These are phyloP conservation scores for Paraplagusia blochii DNA, from an alignment of 2,113 vertebrate species.

Conservation along the genomic window DNA sequence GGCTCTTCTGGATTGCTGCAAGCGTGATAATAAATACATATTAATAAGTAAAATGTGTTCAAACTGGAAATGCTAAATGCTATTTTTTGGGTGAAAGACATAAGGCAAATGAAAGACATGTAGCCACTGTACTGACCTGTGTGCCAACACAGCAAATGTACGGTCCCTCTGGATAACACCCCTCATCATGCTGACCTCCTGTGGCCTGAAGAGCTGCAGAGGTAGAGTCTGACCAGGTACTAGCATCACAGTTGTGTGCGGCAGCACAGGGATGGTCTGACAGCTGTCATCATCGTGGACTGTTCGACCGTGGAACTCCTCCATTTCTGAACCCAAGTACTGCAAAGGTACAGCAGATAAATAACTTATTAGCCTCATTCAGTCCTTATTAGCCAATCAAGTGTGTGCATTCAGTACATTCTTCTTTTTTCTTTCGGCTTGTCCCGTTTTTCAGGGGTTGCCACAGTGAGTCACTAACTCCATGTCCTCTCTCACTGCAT, in stretches of 20 bases:
- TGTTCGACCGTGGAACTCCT: slow-evolving; percentile 95
- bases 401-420: too few species aligned
- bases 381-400: too few species aligned
- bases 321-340: slow-evolving; percentile 97
- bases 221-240: slow-evolving; percentile 95
- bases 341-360: slow-evolving; percentile 62
- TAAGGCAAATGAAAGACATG: background rate
- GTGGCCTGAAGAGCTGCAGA: slow-evolving; percentile 91
- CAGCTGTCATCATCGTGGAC: slow-evolving; percentile 95
- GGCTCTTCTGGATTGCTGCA: slow-evolving; percentile 79
- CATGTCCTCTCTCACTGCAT: too few species aligned
- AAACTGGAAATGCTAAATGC: too few species aligned
- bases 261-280: slow-evolving; percentile 90
- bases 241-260: slow-evolving; percentile 87
- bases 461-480: too few species aligned
- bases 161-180: slow-evolving; percentile 91
- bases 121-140: slow-evolving; percentile 82
- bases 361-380: too few species aligned
- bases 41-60: too few species aligned
- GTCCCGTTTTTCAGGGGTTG: too few species aligned
- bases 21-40: too few species aligned
- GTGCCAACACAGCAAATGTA: slow-evolving; percentile 95
- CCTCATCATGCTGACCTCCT: slow-evolving; percentile 98
- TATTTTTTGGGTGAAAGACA: too few species aligned
- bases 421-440: too few species aligned